A percentile compares a stretch with the other conserved stretches of the same genome.
These are phyloP conservation scores for Amphipoea lucens DNA, from an alignment of 2,888 invertebrate species.

Conservation along the genomic window DNA sequence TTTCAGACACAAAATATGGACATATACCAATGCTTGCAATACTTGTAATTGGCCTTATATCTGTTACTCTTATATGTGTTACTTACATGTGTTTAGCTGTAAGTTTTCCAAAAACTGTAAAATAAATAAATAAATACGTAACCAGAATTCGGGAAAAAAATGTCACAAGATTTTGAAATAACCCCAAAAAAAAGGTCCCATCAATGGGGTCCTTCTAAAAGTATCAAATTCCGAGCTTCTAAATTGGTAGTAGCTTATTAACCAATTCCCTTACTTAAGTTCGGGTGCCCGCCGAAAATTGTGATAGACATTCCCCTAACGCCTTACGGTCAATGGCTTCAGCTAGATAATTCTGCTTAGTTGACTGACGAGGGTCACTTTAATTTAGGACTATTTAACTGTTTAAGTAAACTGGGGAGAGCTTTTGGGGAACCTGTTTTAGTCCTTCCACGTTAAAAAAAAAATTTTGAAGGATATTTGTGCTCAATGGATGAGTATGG, in stretches of 20 bases:
- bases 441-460: no score
- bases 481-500: slow-evolving; percentile 53
- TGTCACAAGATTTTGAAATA: not conserved
- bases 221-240: slow-evolving; percentile 29
- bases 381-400: slow-evolving; percentile 32
- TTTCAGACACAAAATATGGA: not conserved
- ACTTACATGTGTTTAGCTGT: no score
- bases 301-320: slow-evolving; percentile 74
- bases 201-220: slow-evolving; percentile 16
- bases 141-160: not conserved
- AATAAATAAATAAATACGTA: no score
- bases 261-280: slow-evolving; percentile 79
- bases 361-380: slow-evolving; percentile 27
- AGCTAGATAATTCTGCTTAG: slow-evolving; percentile 21
- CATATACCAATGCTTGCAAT: not conserved
- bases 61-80: no score
- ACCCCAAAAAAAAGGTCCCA: not conserved
- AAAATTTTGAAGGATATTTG: no score
- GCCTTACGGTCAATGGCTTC: slow-evolving; percentile 75
- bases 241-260: slow-evolving; percentile 72
- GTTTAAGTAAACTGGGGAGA: slow-evolving; percentile 6
- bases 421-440: not conserved
- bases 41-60: no score
- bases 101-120: no score
- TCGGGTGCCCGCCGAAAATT: slow-evolving; percentile 70